These are phyloP conservation scores for Falcunculus frontatus DNA, from an alignment of 2,113 vertebrate species.

Conservation along the genomic window DNA sequence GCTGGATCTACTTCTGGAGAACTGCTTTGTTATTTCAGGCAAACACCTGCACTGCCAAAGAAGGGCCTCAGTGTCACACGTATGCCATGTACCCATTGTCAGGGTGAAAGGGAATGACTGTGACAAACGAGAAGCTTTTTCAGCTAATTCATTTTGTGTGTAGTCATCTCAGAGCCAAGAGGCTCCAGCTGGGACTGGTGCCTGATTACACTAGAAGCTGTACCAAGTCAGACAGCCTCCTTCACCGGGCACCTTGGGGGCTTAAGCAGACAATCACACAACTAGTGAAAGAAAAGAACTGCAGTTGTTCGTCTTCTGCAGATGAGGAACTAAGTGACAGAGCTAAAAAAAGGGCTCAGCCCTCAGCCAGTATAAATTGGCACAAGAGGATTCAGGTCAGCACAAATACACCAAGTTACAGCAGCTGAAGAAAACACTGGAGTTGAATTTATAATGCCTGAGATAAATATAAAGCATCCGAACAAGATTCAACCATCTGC, in stretches of 20 bases:
- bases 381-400: not conserved
- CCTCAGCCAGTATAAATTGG: constrained; percentile 3
- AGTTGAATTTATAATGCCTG: not conserved
- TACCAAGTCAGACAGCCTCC: constrained; percentile 15
- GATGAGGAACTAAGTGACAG: not conserved
- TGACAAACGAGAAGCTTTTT: constrained; percentile 40
- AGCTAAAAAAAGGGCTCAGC: not conserved
- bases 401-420: not conserved
- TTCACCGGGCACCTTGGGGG: constrained; percentile 3
- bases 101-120: not conserved
- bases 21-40: not conserved
- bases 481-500: not conserved
- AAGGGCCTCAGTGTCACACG: not conserved
- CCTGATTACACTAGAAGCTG: constrained; percentile 3
- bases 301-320: not conserved
- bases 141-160: constrained; percentile 28
- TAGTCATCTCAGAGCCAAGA: constrained; percentile 8
- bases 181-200: not conserved
- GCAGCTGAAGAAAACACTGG: not conserved
- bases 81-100: not conserved
- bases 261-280: constrained; percentile 3
- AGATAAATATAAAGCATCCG: not conserved
- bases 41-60: not conserved
- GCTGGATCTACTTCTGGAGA: not conserved
- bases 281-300: not conserved